Evolutionary conservation across 1,140 invertebrate species (phyloP).

Genomic region (Melanaphis sacchari): DNA sequence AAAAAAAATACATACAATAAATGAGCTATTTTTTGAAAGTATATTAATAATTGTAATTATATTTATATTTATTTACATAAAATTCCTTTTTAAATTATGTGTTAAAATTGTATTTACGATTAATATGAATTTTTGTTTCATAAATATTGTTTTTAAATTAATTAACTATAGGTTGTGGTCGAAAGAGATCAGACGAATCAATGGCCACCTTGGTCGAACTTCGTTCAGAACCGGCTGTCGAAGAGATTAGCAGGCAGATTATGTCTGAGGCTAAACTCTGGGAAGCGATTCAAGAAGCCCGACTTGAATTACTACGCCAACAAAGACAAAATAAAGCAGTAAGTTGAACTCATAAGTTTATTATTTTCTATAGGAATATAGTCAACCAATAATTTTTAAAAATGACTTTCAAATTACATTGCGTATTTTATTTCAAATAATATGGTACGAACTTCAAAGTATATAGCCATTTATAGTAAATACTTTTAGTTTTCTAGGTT

Average conservation of each 20-base stretch:
- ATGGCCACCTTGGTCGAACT: slow-evolving; percentile 71
- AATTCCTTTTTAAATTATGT: background rate
- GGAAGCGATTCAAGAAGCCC: slow-evolving; percentile 78
- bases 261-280: slow-evolving; percentile 78
- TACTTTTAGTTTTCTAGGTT: background rate
- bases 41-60: background rate
- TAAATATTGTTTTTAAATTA: background rate
- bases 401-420: background rate
- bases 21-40: background rate
- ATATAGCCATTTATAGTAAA: background rate
- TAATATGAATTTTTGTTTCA: background rate
- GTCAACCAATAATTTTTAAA: background rate
- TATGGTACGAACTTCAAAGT: background rate
- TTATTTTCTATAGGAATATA: background rate
- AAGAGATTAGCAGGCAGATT: slow-evolving; percentile 77
- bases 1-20: background rate
- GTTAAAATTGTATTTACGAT: background rate
- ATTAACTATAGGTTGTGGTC: slow-evolving; percentile 69
- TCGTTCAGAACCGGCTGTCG: slow-evolving; percentile 73
- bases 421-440: background rate
- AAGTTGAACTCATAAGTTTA: background rate
- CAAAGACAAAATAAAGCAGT: slow-evolving; percentile 40
- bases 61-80: background rate
- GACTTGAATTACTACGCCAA: slow-evolving; percentile 67
- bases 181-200: slow-evolving; percentile 72